phyloP scores from a whole-genome alignment of 1,140 invertebrate genomes.

The Mercenaria mercenaria region DNA sequence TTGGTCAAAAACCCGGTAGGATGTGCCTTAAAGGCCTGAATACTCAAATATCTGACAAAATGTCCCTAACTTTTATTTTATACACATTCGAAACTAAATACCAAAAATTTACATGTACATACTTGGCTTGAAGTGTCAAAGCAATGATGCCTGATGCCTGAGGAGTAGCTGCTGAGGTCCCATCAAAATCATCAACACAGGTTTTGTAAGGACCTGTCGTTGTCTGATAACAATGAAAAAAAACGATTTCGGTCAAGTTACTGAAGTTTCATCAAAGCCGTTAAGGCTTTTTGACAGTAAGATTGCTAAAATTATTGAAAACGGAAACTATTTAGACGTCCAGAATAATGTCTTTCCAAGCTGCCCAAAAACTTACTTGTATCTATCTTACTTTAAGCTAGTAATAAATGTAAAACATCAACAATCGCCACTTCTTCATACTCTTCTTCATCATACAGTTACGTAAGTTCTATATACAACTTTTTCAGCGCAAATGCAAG shows the following conservation, averaged over 20 bases:
- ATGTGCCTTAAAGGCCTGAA: too few relatives aligned
- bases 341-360: background rate
- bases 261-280: background rate
- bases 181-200: background rate
- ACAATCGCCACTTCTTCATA: too few relatives aligned
- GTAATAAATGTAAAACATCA: background rate
- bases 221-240: background rate
- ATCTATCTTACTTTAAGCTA: background rate
- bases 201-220: background rate
- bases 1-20: too few relatives aligned
- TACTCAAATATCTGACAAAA: too few relatives aligned
- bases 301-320: background rate
- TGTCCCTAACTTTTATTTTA: too few relatives aligned
- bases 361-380: background rate
- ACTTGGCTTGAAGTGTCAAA: slow-evolving; percentile 11
- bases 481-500: too few relatives aligned
- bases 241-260: too few relatives aligned
- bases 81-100: too few relatives aligned
- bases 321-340: background rate
- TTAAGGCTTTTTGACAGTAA: background rate
- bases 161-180: background rate
- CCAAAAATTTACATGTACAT: background rate
- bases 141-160: slow-evolving; percentile 35
- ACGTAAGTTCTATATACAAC: too few relatives aligned
- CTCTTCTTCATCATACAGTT: too few relatives aligned